These are phyloP conservation scores for Halictus quadricinctus DNA, from an alignment of 2,888 invertebrate genomes.

Conservation along the genomic window DNA sequence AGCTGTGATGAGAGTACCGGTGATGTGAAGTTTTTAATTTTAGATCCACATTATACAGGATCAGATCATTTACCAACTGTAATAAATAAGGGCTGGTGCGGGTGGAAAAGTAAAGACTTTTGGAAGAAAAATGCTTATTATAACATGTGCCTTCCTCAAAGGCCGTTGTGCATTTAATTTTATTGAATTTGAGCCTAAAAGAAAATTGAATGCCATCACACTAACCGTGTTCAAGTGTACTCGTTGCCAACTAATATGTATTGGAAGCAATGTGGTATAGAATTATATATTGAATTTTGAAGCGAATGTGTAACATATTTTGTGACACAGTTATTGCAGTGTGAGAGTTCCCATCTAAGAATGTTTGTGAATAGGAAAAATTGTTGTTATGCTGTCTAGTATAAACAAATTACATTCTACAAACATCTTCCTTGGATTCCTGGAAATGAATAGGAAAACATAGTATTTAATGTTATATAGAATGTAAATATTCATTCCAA, in stretches of 20 bases:
- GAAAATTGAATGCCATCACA: background rate
- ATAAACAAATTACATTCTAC: constrained; percentile 11
- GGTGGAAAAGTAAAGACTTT: constrained; percentile 97
- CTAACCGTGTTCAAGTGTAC: constrained; percentile 33
- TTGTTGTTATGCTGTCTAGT: constrained; percentile 23
- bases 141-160: constrained; percentile 96
- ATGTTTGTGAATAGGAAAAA: constrained; percentile 5
- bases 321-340: constrained; percentile 28
- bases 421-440: constrained; percentile 20
- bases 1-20: constrained; percentile 92
- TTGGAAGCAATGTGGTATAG: constrained; percentile 21
- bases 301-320: constrained; percentile 25
- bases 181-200: constrained; percentile 10
- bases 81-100: constrained; percentile 96
- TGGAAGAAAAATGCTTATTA: constrained; percentile 98
- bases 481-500: constrained; percentile 42
- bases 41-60: constrained; percentile 99
- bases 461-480: constrained; percentile 14
- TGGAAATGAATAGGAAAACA: constrained; percentile 15
- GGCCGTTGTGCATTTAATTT: constrained; percentile 80
- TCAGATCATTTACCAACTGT: constrained; percentile 90
- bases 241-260: constrained; percentile 11
- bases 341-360: constrained; percentile 4
- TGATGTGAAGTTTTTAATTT: constrained; percentile 94
- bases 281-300: constrained; percentile 24